Percentiles rank a stretch among this genome's conserved stretches.
phyloP scores from a whole-genome alignment of 2,888 invertebrate species.

The Lasioglossum zephyrum region DNA sequence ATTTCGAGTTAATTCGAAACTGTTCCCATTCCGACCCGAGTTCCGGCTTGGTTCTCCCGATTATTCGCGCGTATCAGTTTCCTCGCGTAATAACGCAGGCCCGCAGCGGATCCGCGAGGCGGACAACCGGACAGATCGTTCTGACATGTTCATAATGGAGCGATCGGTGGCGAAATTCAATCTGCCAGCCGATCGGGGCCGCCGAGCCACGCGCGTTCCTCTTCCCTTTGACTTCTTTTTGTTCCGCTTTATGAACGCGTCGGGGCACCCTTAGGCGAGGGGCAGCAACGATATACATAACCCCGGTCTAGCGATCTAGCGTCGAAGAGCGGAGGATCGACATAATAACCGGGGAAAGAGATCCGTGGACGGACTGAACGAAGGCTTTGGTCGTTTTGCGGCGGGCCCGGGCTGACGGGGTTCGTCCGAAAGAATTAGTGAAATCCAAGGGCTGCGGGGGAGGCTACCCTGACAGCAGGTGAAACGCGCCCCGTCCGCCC shows the following conservation, averaged over 20 bases:
- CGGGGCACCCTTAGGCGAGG: conserved; percentile 7
- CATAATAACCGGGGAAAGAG: conserved; percentile 49
- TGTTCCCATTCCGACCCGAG: background rate
- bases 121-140: background rate
- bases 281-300: background rate
- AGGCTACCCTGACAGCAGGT: conserved; percentile 75
- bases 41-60: background rate
- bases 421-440: conserved; percentile 69
- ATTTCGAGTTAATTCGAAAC: background rate
- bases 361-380: background rate
- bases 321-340: conserved; percentile 23
- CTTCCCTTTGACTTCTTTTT: background rate
- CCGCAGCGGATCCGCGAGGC: background rate
- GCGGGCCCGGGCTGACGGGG: conserved; percentile 37
- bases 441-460: conserved; percentile 71
- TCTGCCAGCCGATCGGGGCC: conserved; percentile 6
- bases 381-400: conserved; percentile 51
- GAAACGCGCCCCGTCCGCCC: conserved; percentile 77
- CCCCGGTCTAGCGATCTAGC: background rate
- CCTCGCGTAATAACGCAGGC: background rate
- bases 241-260: background rate
- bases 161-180: conserved; percentile 17
- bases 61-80: conserved; percentile 1
- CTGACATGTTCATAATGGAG: conserved; percentile 23
- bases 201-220: background rate